A percentile compares a stretch with the other conserved stretches of the same genome.
Conservation (phyloP, 2,797 vertebrate genomes). For the Lagocephalus sceleratus region DNA sequence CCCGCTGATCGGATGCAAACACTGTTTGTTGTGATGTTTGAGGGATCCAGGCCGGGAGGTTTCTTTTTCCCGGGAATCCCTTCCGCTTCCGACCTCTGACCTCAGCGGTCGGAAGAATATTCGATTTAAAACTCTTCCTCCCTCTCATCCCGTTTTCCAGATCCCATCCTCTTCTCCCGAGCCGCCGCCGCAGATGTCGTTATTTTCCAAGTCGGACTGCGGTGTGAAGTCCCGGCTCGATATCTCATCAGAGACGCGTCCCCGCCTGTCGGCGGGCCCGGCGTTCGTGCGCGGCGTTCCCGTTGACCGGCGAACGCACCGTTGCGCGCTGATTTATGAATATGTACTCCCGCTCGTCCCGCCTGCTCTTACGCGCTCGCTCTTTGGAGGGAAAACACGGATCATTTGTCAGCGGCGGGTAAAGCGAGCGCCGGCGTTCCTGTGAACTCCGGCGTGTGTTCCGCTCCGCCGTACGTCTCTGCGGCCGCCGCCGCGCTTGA, state of each 20-base stretch:
- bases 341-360: conserved; percentile 33
- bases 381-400: conserved; percentile 37
- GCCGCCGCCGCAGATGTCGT: conserved; percentile 24
- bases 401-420: conserved; percentile 36
- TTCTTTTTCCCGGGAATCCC: conserved; percentile 12
- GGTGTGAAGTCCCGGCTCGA: conserved; percentile 58
- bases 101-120: too few species aligned
- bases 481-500: conserved; percentile 11
- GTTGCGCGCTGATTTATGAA: conserved; percentile 53
- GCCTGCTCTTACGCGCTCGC: conserved; percentile 37
- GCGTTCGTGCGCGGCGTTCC: conserved; percentile 30
- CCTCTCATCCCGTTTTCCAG: too few species aligned
- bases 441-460: conserved; percentile 13
- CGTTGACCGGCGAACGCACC: conserved; percentile 51
- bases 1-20: conserved; percentile 79
- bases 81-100: too few species aligned
- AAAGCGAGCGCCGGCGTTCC: conserved; percentile 30
- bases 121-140: too few species aligned
- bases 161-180: too few species aligned
- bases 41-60: too few species aligned
- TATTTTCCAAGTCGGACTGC: conserved; percentile 69
- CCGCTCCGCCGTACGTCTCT: background rate
- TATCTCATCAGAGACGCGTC: conserved; percentile 68
- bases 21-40: conserved; percentile 61
- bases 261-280: background rate